A percentile compares a stretch with the other conserved stretches of the same genome.
Evolutionary conservation across 2,113 vertebrate genomes (phyloP).

Genomic region (Myrmecophaga tridactyla): DNA sequence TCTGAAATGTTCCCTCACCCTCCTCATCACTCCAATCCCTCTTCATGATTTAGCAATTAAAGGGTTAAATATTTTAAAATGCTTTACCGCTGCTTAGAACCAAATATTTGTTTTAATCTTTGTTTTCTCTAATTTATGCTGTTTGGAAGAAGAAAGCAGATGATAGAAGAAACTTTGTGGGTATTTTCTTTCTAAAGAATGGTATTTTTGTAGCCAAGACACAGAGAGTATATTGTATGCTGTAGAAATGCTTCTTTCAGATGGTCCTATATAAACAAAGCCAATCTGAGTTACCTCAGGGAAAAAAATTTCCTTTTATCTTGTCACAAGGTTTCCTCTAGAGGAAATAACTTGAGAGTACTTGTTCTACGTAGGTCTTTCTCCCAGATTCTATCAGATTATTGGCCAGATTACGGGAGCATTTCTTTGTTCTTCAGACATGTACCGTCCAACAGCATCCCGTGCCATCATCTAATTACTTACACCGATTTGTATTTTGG

Average conservation of each 20-base stretch:
- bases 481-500: background rate
- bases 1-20: rapidly evolving
- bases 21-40: background rate
- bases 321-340: background rate
- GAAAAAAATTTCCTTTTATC: background rate
- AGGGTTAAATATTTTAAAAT: background rate
- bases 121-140: background rate
- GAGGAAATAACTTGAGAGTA: background rate
- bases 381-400: background rate
- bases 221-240: background rate
- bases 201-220: background rate
- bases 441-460: background rate
- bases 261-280: background rate
- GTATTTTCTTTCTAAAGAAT: background rate
- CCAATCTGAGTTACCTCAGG: background rate
- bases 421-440: background rate
- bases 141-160: background rate
- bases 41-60: background rate
- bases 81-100: background rate
- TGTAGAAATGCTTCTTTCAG: background rate
- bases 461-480: background rate
- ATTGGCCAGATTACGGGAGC: background rate
- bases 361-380: background rate
- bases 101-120: background rate
- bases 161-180: background rate